A percentile compares a stretch with the other conserved stretches of the same genome.
Evolutionary conservation across 2,888 invertebrate genomes (phyloP).

Genomic region (Harmothoe impar): DNA sequence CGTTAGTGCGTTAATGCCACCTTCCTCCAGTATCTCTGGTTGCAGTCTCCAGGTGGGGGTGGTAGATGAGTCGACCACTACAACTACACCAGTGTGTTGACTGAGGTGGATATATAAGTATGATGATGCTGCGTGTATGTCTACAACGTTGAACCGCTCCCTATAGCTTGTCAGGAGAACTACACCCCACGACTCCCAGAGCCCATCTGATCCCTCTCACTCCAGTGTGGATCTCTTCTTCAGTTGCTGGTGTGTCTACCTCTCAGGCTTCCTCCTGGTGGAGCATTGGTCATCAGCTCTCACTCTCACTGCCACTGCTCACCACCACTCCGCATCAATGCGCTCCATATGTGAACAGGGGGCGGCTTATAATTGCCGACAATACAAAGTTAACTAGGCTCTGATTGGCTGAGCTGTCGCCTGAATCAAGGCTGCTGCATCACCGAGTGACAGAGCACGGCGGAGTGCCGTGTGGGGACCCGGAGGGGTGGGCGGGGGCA

Average conservation of each 20-base stretch:
- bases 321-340: background rate
- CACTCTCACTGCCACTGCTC: background rate
- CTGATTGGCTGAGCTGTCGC: slow-evolving; percentile 58
- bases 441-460: background rate
- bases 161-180: background rate
- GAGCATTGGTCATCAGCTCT: slow-evolving; percentile 15
- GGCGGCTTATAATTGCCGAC: slow-evolving; percentile 58
- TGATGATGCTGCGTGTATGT: background rate
- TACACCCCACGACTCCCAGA: background rate
- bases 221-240: background rate
- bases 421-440: slow-evolving; percentile 26
- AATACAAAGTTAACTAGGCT: slow-evolving; percentile 57
- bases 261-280: background rate
- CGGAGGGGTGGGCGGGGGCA: background rate
- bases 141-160: background rate
- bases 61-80: background rate
- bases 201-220: background rate
- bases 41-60: background rate
- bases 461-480: background rate
- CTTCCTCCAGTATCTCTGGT: background rate
- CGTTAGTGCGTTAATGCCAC: background rate
- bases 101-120: no score
- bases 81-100: background rate
- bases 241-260: background rate
- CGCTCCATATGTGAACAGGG: slow-evolving; percentile 15